These are phyloP conservation scores for Pseudococcus jackbeardsleyi DNA, from an alignment of 2,888 invertebrate genomes.

Conservation along the genomic window DNA sequence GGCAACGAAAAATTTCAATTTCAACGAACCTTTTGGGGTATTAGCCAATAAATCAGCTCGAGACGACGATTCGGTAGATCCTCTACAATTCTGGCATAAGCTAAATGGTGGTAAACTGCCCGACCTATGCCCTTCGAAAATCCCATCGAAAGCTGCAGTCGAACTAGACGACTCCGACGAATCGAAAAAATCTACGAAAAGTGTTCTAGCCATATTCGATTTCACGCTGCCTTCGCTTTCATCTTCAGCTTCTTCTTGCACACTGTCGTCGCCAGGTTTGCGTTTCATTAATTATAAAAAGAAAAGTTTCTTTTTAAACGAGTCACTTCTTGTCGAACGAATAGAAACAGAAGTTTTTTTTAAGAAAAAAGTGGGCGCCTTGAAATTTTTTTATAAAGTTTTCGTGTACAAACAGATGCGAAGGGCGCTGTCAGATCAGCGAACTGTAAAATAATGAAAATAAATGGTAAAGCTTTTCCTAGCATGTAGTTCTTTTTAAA, in stretches of 20 bases:
- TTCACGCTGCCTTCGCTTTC: constrained; percentile 29
- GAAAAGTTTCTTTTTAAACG: constrained; percentile 20
- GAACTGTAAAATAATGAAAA: constrained; percentile 41
- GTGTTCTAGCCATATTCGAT: constrained; percentile 34
- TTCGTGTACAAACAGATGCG: background rate
- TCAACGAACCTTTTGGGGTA: background rate
- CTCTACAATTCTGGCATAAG: constrained; percentile 21
- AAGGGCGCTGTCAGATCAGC: constrained; percentile 35
- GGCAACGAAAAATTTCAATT: background rate
- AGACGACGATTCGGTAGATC: constrained; percentile 17
- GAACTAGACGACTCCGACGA: background rate
- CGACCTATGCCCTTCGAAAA: background rate
- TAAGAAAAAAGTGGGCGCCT: constrained; percentile 12
- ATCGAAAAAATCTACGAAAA: background rate
- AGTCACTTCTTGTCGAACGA: constrained; percentile 41
- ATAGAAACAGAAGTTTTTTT: background rate
- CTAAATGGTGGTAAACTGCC: background rate
- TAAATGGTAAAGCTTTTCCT: constrained; percentile 34
- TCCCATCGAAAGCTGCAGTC: background rate
- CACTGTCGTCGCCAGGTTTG: constrained; percentile 47
- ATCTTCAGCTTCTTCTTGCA: constrained; percentile 1
- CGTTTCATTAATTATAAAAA: constrained; percentile 25
- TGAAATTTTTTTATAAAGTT: constrained; percentile 15
- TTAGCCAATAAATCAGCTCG: background rate
- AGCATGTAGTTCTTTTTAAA: constrained; percentile 10